These are phyloP conservation scores for Thunnus thynnus DNA, from an alignment of 2,113 vertebrate species.

Conservation along the genomic window DNA sequence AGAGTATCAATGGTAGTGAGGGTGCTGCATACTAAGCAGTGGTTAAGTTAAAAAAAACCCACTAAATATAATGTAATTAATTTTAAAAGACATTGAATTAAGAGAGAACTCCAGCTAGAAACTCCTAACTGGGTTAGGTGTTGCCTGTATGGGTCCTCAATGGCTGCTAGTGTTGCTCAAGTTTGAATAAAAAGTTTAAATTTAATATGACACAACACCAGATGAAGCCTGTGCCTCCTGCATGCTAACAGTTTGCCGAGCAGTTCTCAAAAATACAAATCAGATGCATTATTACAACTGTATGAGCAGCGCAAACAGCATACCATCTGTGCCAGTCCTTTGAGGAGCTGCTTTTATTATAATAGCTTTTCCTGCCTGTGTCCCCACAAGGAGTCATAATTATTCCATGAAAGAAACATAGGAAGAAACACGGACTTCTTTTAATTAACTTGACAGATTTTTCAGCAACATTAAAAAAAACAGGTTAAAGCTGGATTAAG, in stretches of 20 bases:
- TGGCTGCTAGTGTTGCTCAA: conserved; percentile 27
- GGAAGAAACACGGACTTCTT: not conserved
- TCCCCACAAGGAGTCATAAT: not conserved
- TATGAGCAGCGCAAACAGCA: conserved; percentile 28
- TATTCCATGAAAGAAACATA: conserved; percentile 17
- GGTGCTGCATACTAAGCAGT: not conserved
- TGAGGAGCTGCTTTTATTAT: conserved; percentile 34
- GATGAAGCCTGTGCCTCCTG: conserved; percentile 45
- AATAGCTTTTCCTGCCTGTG: conserved; percentile 6
- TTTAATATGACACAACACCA: conserved; percentile 44
- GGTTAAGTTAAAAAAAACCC: too few species aligned
- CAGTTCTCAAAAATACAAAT: conserved; percentile 53
- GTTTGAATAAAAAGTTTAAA: conserved; percentile 36
- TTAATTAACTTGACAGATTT: not conserved
- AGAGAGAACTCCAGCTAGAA: not conserved
- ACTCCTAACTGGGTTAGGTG: conserved; percentile 6
- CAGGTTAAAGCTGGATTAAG: not conserved
- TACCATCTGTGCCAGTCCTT: conserved; percentile 57
- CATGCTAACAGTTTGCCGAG: conserved; percentile 36
- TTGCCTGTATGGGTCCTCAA: not conserved
- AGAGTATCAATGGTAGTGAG: not conserved
- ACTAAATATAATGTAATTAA: too few species aligned
- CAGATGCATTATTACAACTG: conserved; percentile 54
- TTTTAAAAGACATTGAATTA: not conserved
- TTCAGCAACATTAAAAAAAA: conserved; percentile 5